Percentiles rank a stretch among this genome's conserved stretches.
These are phyloP conservation scores for Macaca fascicularis DNA, from an alignment of 2,113 vertebrate species.

Conservation along the genomic window T2T-MFA8v1.1 NC_088386.1:49814001-49814500, in stretches of 20 bases:
- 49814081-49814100: constrained; percentile 50
- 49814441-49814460: constrained; percentile 20
- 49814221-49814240: constrained; percentile 40
- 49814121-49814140: neutral
- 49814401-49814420: constrained; percentile 39
- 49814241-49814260: constrained; percentile 37
- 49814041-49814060: constrained; percentile 33
- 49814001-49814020: neutral
- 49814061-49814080: neutral
- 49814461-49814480: constrained; percentile 25
- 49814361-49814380: constrained; percentile 26
- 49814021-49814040: neutral
- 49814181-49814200: constrained; percentile 66
- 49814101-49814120: constrained; percentile 13
- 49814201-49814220: constrained; percentile 24
- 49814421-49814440: constrained; percentile 30
- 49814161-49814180: constrained; percentile 9
- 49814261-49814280: neutral
- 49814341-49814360: constrained; percentile 31
- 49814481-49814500: neutral
- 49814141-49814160: constrained; percentile 52
- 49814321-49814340: constrained; percentile 29
- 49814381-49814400: constrained; percentile 55
- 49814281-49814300: constrained; percentile 59
- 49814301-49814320: constrained; percentile 53